Conservation (phyloP, 1,140 invertebrate genomes). For the Heliconius hewitsoni region DNA sequence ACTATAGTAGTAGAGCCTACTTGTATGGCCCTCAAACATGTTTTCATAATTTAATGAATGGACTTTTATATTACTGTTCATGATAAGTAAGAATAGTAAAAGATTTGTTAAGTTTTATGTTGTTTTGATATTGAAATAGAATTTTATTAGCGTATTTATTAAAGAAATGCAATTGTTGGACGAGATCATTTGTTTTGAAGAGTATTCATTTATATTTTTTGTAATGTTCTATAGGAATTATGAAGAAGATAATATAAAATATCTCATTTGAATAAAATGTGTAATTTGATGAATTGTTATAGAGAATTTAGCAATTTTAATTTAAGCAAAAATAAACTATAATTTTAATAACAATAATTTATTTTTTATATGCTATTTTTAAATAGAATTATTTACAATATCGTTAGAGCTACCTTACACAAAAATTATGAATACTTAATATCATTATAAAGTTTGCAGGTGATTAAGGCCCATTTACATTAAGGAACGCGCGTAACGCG, state of each 20-base stretch:
- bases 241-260: no score
- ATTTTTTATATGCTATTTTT: no score
- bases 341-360: no score
- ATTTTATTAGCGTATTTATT: background rate
- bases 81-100: background rate
- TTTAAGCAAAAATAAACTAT: no score
- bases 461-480: background rate
- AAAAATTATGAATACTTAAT: background rate
- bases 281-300: no score
- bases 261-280: no score
- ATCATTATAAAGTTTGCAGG: background rate
- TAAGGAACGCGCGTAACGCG: background rate
- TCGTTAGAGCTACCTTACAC: background rate
- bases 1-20: constrained; percentile 2
- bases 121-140: background rate
- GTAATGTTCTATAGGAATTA: no score
- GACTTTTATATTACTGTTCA: constrained; percentile 5
- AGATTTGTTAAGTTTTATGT: background rate
- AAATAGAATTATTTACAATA: background rate
- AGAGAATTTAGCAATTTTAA: no score
- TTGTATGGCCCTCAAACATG: background rate
- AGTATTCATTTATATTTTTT: background rate
- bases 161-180: background rate
- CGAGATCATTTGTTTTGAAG: background rate
- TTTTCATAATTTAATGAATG: constrained; percentile 14